Evolutionary conservation across 2,113 vertebrate species (phyloP).

Genomic region (Menidia beryllina): DNA sequence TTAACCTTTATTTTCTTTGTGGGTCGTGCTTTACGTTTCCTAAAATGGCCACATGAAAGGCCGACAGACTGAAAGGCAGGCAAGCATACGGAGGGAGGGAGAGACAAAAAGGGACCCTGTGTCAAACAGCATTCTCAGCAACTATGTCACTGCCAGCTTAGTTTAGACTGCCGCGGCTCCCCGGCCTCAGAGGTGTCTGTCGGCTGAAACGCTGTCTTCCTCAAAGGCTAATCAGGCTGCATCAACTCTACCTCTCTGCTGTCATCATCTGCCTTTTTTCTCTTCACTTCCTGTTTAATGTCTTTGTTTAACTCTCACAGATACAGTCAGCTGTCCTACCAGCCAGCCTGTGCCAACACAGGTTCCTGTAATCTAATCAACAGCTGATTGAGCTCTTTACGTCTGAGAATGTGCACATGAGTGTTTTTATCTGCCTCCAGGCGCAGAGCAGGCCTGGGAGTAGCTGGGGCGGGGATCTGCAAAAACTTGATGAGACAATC

Average conservation of each 20-base stretch:
- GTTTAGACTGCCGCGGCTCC: constrained; percentile 47
- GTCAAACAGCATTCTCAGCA: constrained; percentile 78
- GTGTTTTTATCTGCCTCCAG: constrained; percentile 57
- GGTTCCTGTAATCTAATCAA: constrained; percentile 57
- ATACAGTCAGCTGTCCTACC: constrained; percentile 37
- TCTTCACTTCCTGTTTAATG: constrained; percentile 45
- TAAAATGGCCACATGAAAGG: constrained; percentile 74
- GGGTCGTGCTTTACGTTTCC: constrained; percentile 64
- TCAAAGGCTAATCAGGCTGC: constrained; percentile 45
- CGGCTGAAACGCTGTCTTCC: background rate
- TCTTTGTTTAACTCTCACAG: constrained; percentile 18
- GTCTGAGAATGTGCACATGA: background rate
- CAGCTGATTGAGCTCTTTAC: constrained; percentile 48
- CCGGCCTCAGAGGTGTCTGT: constrained; percentile 4
- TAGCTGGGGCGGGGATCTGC: constrained; percentile 36
- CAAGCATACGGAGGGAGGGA: constrained; percentile 26
- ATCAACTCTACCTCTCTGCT: constrained; percentile 22
- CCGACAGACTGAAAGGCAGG: constrained; percentile 27
- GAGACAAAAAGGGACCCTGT: constrained; percentile 55
- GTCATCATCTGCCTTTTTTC: constrained; percentile 32
- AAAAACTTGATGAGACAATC: constrained; percentile 59
- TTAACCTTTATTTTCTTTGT: constrained; percentile 52
- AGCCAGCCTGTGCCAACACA: constrained; percentile 11
- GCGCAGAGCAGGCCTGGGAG: constrained; percentile 47
- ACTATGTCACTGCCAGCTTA: constrained; percentile 69